Evolutionary conservation across 2,797 vertebrate genomes (phyloP).

Genomic region (Cheirogaleus major): DNA sequence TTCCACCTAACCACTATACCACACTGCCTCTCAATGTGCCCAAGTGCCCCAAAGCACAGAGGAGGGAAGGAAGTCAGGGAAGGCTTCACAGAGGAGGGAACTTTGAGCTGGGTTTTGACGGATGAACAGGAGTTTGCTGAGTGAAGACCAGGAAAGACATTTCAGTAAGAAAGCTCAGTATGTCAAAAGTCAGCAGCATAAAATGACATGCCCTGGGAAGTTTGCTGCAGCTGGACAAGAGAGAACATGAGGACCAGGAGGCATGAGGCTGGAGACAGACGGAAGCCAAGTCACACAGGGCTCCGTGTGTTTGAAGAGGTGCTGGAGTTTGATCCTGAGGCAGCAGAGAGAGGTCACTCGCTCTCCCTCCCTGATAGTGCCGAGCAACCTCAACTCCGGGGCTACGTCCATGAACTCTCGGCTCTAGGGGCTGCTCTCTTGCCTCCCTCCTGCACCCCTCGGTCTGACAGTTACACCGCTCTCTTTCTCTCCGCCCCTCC

Average conservation of each 20-base stretch:
- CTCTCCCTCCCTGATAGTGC: background rate
- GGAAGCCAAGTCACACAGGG: background rate
- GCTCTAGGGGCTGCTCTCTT: background rate
- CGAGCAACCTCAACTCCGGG: background rate
- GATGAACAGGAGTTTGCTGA: constrained; percentile 15
- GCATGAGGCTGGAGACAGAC: background rate
- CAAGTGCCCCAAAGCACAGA: background rate
- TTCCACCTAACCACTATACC: background rate
- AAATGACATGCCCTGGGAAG: background rate
- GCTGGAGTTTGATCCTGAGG: background rate
- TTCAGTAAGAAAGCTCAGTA: background rate
- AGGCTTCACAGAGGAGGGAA: background rate
- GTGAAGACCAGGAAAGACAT: background rate
- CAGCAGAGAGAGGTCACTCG: background rate
- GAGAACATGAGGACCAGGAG: background rate
- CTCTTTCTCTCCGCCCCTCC: constrained; percentile 61
- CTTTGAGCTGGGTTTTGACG: constrained; percentile 25
- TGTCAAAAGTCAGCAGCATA: background rate
- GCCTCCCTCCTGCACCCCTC: background rate
- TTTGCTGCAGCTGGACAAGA: background rate
- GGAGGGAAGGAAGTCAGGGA: background rate
- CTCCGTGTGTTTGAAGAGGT: no score
- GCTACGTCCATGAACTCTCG: background rate
- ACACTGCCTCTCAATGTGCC: background rate
- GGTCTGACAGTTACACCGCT: constrained; percentile 50